phyloP scores from a whole-genome alignment of 2,888 invertebrate genomes.

The Xylota sylvarum region DNA sequence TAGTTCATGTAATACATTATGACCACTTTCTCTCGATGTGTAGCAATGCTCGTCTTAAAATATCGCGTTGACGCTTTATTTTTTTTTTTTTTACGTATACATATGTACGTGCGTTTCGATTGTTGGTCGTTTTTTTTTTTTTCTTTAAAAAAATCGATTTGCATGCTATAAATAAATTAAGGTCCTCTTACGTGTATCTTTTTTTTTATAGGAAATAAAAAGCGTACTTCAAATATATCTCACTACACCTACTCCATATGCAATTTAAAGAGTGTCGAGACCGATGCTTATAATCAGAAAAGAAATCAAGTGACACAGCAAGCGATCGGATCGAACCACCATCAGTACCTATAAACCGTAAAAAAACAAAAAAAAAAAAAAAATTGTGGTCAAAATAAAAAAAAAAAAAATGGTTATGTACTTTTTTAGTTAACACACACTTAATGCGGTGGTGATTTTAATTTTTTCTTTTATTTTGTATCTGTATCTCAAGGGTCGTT shows the following conservation, averaged over 20 bases:
- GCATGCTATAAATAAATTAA: conserved; percentile 67
- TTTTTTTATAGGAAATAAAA: conserved; percentile 25
- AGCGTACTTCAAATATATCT: conserved; percentile 34
- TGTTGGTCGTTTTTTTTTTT: conserved; percentile 16
- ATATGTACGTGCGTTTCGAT: conserved; percentile 1
- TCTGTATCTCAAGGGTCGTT: conserved; percentile 66
- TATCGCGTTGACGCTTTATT: conserved; percentile 28
- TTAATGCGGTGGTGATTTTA: conserved; percentile 36
- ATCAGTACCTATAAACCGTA: conserved; percentile 2
- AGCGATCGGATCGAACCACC: conserved; percentile 1
- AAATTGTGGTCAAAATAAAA: conserved; percentile 37
- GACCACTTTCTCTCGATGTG: conserved; percentile 64
- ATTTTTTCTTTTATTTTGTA: conserved; percentile 21
- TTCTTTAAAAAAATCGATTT: conserved; percentile 29
- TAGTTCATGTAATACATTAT: conserved; percentile 58
- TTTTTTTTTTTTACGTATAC: not conserved
- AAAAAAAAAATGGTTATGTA: conserved; percentile 43
- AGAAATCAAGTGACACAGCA: conserved; percentile 47
- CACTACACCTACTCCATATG: conserved; percentile 58
- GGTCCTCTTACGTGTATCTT: conserved; percentile 31
- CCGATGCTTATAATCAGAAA: conserved; percentile 35
- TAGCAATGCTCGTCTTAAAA: conserved; percentile 43
- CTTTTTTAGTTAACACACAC: conserved; percentile 55
- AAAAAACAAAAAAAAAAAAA: conserved; percentile 4
- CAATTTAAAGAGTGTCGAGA: conserved; percentile 11